Conservation (phyloP, 1,140 invertebrate genomes). For the Atta colombica region DNA sequence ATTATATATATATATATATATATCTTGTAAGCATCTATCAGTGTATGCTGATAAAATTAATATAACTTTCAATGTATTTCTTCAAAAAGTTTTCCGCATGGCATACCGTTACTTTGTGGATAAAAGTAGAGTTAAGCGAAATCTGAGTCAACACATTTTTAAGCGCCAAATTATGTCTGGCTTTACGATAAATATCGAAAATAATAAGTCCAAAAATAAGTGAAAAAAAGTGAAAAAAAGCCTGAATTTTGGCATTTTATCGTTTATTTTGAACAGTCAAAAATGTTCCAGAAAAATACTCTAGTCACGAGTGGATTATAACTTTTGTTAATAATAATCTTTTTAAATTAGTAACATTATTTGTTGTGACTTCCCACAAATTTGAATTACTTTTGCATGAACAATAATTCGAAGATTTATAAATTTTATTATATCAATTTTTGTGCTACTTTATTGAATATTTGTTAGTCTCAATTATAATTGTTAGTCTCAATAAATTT, state of each 20-base stretch:
- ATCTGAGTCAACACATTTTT: background rate
- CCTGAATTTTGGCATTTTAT: background rate
- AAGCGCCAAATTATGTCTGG: background rate
- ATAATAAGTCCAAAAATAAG: constrained; percentile 31
- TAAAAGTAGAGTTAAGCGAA: constrained; percentile 2
- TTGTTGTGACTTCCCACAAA: background rate
- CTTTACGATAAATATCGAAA: background rate
- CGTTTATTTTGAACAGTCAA: constrained; percentile 26
- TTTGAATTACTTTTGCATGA: background rate
- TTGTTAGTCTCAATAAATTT: background rate
- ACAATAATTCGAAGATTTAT: background rate
- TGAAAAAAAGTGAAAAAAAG: background rate
- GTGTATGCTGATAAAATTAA: background rate
- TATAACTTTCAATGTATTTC: background rate
- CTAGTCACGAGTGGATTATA: background rate
- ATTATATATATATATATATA: background rate
- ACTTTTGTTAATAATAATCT: background rate
- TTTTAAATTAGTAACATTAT: background rate
- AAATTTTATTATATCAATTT: background rate
- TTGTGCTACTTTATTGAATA: background rate
- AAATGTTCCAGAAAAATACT: constrained; percentile 22
- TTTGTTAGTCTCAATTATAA: background rate
- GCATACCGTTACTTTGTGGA: background rate
- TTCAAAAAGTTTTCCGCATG: background rate
- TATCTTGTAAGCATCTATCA: background rate